Conservation (phyloP, 1,140 invertebrate genomes). For the Thalassaphorura encarpata region DNA sequence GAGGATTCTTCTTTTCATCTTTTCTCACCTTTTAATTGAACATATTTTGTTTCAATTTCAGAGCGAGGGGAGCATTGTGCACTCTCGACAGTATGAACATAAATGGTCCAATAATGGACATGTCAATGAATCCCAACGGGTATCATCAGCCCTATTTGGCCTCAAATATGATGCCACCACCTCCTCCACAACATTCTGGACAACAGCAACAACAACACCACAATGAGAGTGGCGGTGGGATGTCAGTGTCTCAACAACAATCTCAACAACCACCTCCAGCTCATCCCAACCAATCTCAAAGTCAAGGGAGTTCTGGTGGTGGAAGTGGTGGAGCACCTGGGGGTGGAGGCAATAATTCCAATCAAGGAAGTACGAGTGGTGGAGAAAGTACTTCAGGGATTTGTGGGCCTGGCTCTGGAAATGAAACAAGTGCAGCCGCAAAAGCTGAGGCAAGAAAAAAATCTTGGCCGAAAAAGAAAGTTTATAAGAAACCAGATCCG, state of each 20-base stretch:
- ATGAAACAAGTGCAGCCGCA: constrained; percentile 10
- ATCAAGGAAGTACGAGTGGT: constrained; percentile 27
- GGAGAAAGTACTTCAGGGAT: constrained; percentile 22
- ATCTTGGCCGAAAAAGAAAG: constrained; percentile 33
- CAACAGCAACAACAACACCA: constrained; percentile 20
- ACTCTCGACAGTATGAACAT: constrained; percentile 31
- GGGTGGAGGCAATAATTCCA: constrained; percentile 26
- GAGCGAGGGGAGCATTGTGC: constrained; percentile 17
- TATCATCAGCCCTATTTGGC: constrained; percentile 32
- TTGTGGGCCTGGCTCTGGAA: constrained; percentile 11
- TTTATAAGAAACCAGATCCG: constrained; percentile 33
- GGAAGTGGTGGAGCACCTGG: constrained; percentile 13
- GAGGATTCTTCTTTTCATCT: too few species aligned
- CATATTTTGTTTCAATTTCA: neutral
- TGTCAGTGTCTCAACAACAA: constrained; percentile 21
- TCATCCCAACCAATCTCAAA: constrained; percentile 27
- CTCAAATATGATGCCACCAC: constrained; percentile 31
- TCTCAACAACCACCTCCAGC: constrained; percentile 28
- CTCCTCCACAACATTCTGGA: constrained; percentile 22
- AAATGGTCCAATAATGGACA: constrained; percentile 34
- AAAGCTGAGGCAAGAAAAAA: constrained; percentile 27
- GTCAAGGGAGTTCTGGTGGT: constrained; percentile 11
- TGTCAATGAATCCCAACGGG: constrained; percentile 34
- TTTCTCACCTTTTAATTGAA: too few species aligned
- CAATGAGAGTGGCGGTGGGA: constrained; percentile 23